Conservation (phyloP, 2,113 vertebrate genomes). For the Oriolus oriolus region DNA sequence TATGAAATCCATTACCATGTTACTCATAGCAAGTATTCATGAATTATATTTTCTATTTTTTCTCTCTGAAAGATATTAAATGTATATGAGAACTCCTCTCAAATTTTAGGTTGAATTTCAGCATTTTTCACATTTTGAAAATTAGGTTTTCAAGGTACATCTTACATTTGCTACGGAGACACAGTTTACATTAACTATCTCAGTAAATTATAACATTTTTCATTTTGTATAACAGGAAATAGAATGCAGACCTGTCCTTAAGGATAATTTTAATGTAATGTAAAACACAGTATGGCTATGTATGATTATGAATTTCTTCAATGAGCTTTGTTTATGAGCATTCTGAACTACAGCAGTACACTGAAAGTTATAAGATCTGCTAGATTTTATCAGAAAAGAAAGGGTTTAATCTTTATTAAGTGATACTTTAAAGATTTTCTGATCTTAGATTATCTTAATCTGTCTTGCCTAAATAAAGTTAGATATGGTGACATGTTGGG, state of each 20-base stretch:
- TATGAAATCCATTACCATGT: neutral
- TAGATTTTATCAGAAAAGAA: neutral
- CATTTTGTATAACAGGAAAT: neutral
- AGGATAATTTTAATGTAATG: neutral
- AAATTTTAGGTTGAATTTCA: neutral
- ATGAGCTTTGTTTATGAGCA: accelerated
- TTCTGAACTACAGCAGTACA: neutral
- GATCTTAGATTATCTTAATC: neutral
- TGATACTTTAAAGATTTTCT: neutral
- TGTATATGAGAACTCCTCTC: neutral
- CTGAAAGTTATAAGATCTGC: neutral
- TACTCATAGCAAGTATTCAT: neutral
- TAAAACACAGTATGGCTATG: neutral
- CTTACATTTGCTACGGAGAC: neutral
- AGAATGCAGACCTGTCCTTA: neutral
- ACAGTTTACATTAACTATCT: neutral
- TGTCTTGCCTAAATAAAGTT: neutral
- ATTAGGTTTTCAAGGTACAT: neutral
- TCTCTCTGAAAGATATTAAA: neutral
- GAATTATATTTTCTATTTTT: neutral
- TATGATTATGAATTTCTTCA: neutral
- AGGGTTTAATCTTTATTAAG: neutral
- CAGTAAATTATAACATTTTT: neutral
- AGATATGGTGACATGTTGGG: neutral
- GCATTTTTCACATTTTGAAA: neutral